Evolutionary conservation across 2,888 invertebrate species (phyloP).

Genomic region (Sesia apiformis): DNA sequence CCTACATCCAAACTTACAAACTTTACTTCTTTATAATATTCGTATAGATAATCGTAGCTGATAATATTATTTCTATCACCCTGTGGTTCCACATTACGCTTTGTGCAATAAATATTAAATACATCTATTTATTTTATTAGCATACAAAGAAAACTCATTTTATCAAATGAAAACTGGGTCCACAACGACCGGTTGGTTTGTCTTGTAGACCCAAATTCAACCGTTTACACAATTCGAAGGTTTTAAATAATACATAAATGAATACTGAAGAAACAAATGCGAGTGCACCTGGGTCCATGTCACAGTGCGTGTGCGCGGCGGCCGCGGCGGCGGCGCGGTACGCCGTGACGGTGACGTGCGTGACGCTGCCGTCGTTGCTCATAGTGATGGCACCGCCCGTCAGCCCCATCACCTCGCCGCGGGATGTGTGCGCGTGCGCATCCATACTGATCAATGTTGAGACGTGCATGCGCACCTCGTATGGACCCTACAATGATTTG

Average conservation of each 20-base stretch:
- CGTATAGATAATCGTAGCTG: no score
- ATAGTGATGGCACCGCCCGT: conserved; percentile 73
- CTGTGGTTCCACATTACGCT: no score
- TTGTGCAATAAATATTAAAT: no score
- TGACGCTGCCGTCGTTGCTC: conserved; percentile 47
- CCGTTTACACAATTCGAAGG: not conserved
- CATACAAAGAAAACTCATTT: no score
- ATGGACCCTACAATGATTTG: conserved; percentile 72
- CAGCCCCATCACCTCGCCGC: conserved; percentile 84
- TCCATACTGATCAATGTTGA: conserved; percentile 79
- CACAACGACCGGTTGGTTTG: no score
- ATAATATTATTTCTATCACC: no score
- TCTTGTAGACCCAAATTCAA: no score
- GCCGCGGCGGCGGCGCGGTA: conserved; percentile 80
- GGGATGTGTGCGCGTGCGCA: conserved; percentile 80
- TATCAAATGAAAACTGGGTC: no score
- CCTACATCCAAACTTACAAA: no score
- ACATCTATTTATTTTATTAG: no score
- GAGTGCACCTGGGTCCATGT: conserved; percentile 81
- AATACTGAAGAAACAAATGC: not conserved
- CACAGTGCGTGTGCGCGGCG: conserved; percentile 80
- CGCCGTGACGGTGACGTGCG: conserved; percentile 13
- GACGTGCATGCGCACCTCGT: conserved; percentile 70
- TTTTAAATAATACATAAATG: not conserved
- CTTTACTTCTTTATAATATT: no score